phyloP scores from a whole-genome alignment of 2,888 invertebrate species.

The Eupithecia exiguata region DNA sequence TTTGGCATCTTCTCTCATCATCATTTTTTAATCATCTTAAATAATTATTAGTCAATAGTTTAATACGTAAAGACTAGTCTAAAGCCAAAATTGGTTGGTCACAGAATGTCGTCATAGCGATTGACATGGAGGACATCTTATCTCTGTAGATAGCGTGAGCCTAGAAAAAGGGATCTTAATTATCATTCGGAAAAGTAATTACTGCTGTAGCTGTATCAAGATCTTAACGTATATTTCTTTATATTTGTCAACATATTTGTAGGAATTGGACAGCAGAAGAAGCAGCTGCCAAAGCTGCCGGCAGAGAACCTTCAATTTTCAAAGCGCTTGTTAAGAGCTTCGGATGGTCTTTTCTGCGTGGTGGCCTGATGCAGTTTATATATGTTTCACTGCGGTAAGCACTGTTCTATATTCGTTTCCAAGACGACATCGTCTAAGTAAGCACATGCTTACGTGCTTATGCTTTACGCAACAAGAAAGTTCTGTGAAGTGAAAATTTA shows the following conservation, averaged over 20 bases:
- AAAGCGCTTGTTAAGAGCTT: constrained; percentile 66
- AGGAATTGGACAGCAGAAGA: constrained; percentile 73
- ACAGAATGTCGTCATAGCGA: not conserved
- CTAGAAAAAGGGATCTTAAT: not conserved
- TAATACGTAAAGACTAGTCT: not conserved
- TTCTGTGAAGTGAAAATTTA: not conserved
- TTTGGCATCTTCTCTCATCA: no score
- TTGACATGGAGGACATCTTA: not conserved
- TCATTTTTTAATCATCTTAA: no score
- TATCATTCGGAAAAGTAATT: not conserved
- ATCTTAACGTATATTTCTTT: not conserved
- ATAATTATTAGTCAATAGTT: not conserved
- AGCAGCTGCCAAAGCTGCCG: constrained; percentile 57
- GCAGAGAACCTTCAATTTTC: constrained; percentile 62
- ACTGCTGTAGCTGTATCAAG: not conserved
- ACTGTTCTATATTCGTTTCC: not conserved
- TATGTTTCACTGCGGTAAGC: constrained; percentile 62
- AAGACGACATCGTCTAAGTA: no score
- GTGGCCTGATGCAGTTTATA: constrained; percentile 68
- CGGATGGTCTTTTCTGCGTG: constrained; percentile 66
- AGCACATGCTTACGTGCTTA: not conserved
- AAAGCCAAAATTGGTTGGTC: not conserved
- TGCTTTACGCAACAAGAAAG: not conserved
- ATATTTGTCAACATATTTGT: constrained; percentile 26
- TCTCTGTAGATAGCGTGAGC: not conserved